Evolutionary conservation across 2,113 vertebrate genomes (phyloP).

Genomic region (Hippolais icterina): DNA sequence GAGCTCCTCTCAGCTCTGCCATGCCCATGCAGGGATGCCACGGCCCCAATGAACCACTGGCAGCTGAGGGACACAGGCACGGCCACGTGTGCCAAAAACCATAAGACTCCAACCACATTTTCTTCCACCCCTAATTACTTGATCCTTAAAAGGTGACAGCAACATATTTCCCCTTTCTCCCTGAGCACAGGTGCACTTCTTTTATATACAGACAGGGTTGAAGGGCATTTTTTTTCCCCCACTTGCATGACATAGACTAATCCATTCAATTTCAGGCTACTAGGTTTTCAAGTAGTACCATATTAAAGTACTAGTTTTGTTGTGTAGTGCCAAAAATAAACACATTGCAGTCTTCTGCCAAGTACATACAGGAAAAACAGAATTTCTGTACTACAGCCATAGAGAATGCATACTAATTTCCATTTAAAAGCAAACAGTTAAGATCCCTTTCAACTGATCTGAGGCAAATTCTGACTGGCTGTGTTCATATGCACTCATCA

Average conservation of each 20-base stretch:
- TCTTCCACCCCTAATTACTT: background rate
- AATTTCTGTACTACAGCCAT: background rate
- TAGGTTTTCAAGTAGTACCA: background rate
- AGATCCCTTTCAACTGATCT: background rate
- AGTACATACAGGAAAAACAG: background rate
- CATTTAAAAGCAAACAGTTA: slow-evolving; percentile 20
- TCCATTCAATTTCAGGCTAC: background rate
- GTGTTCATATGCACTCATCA: background rate
- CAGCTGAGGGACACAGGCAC: background rate
- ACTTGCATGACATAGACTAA: background rate
- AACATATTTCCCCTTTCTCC: background rate
- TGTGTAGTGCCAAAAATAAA: background rate
- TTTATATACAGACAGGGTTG: background rate
- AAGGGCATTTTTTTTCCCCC: fast-evolving
- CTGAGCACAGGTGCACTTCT: fast-evolving
- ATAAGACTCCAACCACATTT: background rate
- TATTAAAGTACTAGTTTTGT: background rate
- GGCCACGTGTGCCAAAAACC: fast-evolving
- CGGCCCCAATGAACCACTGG: fast-evolving
- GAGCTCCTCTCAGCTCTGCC: background rate
- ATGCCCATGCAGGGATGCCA: fast-evolving
- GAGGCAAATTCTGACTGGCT: background rate
- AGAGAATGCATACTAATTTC: background rate
- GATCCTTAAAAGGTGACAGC: background rate
- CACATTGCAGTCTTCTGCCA: background rate